phyloP scores from a whole-genome alignment of 2,888 invertebrate genomes.

The Trichacis sp. region DNA sequence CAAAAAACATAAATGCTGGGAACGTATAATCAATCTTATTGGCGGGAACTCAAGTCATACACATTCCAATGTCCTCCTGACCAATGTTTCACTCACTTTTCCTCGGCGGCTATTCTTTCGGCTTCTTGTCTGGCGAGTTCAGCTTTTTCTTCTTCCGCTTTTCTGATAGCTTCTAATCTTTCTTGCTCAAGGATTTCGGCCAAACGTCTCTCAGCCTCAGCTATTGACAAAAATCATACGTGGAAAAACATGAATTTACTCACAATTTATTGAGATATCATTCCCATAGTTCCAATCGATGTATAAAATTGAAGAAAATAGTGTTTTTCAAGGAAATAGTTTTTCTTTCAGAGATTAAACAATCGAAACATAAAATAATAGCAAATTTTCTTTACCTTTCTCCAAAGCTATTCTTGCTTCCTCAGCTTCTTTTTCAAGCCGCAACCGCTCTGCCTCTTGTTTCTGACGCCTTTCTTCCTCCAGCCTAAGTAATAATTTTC shows the following conservation, averaged over 20 bases:
- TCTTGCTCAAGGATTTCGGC: slow-evolving; percentile 71
- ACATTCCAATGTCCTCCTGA: not conserved
- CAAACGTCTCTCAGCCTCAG: slow-evolving; percentile 69
- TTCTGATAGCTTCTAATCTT: slow-evolving; percentile 71
- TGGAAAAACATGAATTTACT: too few species aligned
- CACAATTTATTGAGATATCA: too few species aligned
- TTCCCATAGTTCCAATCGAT: too few species aligned
- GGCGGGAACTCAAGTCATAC: not conserved
- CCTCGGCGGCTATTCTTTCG: slow-evolving; percentile 49
- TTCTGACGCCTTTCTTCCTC: slow-evolving; percentile 59
- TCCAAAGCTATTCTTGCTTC: slow-evolving; percentile 59
- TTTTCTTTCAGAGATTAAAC: too few species aligned
- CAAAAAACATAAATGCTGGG: too few species aligned
- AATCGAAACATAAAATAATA: too few species aligned
- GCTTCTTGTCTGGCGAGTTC: slow-evolving; percentile 49
- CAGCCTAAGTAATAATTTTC: slow-evolving; percentile 48
- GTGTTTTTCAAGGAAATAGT: too few species aligned
- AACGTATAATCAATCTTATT: too few species aligned
- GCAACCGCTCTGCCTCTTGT: slow-evolving; percentile 53
- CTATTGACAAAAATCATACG: too few species aligned
- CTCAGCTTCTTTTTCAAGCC: slow-evolving; percentile 53
- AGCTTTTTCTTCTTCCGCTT: slow-evolving; percentile 68
- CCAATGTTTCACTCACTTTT: slow-evolving; percentile 49
- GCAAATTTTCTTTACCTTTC: too few species aligned
- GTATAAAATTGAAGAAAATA: too few species aligned